Conservation (phyloP, 2,797 vertebrate genomes). For the Pantherophis alleghaniensis region DNA sequence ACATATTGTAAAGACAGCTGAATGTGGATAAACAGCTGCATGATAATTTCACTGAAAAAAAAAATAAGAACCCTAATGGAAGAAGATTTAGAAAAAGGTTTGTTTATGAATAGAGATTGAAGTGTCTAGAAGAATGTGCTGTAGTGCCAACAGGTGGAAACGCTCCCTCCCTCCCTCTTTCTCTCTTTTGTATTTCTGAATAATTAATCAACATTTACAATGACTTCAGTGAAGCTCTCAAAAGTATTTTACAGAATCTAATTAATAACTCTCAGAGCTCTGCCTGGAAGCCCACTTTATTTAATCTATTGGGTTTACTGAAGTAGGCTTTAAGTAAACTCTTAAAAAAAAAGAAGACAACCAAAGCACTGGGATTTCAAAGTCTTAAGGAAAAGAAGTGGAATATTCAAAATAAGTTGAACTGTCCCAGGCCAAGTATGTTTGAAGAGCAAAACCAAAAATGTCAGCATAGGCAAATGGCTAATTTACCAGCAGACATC, state of each 20-base stretch:
- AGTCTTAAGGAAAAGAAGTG: background rate
- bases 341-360: background rate
- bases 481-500: background rate
- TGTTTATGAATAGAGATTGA: slow-evolving; percentile 28
- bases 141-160: slow-evolving; percentile 30
- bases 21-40: background rate
- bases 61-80: slow-evolving; percentile 3
- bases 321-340: slow-evolving; percentile 42
- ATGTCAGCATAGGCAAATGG: background rate
- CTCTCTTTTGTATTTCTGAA: slow-evolving; percentile 37
- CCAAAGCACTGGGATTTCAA: background rate
- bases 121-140: slow-evolving; percentile 19
- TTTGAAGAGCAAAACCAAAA: background rate
- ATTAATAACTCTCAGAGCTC: slow-evolving; percentile 40
- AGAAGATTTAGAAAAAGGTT: background rate
- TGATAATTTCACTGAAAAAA: background rate
- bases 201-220: slow-evolving; percentile 45
- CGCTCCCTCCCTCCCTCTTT: background rate
- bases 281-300: slow-evolving; percentile 44
- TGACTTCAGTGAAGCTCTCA: slow-evolving; percentile 22
- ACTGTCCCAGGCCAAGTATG: background rate
- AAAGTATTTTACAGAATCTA: slow-evolving; percentile 33
- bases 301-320: slow-evolving; percentile 45
- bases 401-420: background rate
- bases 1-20: background rate